Evolutionary conservation across 2,113 vertebrate genomes (phyloP).

Genomic region (Gallinago jamesoni): DNA sequence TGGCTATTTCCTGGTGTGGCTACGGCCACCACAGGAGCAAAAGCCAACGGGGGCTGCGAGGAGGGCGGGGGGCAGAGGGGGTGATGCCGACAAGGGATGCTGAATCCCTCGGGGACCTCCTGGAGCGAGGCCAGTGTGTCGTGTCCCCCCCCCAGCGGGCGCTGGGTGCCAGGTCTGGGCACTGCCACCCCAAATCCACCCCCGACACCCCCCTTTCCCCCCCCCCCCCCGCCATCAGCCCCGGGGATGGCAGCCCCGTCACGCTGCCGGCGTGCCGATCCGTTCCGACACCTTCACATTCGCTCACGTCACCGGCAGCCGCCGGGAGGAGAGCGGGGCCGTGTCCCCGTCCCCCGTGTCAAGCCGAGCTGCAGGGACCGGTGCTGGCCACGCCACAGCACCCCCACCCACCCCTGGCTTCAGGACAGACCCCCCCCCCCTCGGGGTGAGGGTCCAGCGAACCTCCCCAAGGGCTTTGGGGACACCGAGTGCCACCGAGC

Average conservation of each 20-base stretch:
- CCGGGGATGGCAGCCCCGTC: neutral
- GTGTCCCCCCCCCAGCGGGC: rapidly evolving
- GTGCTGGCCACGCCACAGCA: rapidly evolving
- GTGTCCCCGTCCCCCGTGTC: neutral
- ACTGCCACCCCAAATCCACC: rapidly evolving
- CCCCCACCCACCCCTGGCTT: neutral
- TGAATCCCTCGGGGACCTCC: neutral
- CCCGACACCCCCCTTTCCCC: neutral
- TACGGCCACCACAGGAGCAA: neutral
- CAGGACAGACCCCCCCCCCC: neutral
- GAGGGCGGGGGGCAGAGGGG: neutral
- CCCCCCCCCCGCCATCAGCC: neutral
- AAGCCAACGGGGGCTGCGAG: neutral
- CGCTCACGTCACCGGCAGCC: slow-evolving; percentile 10
- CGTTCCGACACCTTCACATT: slow-evolving; percentile 41
- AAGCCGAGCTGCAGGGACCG: rapidly evolving
- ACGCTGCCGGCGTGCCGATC: neutral
- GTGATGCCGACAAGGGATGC: neutral
- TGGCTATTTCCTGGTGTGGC: neutral
- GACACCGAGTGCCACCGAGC: neutral
- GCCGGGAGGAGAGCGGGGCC: neutral
- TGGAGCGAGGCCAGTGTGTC: rapidly evolving
- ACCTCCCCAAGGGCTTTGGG: neutral
- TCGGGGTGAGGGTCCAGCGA: rapidly evolving
- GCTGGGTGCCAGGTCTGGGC: neutral